These are phyloP conservation scores for Erpornis zantholeuca DNA, from an alignment of 2,113 vertebrate genomes.

Conservation along the genomic window DNA sequence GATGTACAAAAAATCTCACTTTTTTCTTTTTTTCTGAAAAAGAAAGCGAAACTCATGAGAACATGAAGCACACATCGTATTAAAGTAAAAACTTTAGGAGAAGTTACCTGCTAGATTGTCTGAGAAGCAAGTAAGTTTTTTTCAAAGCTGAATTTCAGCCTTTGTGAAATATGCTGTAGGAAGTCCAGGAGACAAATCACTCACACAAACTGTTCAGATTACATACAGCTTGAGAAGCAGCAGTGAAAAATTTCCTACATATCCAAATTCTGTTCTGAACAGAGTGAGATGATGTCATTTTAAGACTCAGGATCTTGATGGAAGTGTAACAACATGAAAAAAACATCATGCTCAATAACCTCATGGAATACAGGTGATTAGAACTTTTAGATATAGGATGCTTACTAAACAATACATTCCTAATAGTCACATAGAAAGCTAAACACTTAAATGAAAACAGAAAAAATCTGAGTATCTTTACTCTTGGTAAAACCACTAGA, in stretches of 20 bases:
- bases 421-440: neutral
- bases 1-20: conserved; percentile 18
- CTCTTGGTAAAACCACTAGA: neutral
- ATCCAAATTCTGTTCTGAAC: neutral
- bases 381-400: neutral
- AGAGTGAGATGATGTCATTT: neutral
- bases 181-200: neutral
- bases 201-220: neutral
- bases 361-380: neutral
- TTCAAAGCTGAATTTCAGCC: neutral
- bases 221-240: neutral
- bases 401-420: neutral
- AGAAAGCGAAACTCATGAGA: neutral
- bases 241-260: neutral
- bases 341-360: neutral
- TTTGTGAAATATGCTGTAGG: neutral
- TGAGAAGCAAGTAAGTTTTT: neutral
- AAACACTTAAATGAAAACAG: neutral
- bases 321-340: neutral
- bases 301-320: neutral
- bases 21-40: neutral
- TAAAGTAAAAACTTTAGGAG: neutral
- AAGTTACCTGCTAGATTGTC: neutral
- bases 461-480: neutral
- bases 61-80: neutral